These are phyloP conservation scores for Epistrophella euchroma DNA, from an alignment of 2,888 invertebrate species.

Conservation along the genomic window DNA sequence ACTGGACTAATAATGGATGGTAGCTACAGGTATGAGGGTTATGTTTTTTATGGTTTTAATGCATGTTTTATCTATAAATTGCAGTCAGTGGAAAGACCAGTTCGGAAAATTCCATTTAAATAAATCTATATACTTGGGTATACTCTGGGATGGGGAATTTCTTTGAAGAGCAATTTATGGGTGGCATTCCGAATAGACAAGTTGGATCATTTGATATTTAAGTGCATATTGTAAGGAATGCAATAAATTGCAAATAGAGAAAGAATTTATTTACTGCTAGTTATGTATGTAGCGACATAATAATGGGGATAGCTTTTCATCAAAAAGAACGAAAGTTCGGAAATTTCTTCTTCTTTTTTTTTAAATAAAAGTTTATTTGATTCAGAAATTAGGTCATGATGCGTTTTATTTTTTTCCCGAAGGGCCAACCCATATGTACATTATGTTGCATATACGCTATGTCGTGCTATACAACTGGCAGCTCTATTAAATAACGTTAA, in stretches of 20 bases:
- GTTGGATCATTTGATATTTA: slow-evolving; percentile 7
- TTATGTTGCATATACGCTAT: too few relatives aligned
- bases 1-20: background rate
- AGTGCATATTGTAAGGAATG: slow-evolving; percentile 12
- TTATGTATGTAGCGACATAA: too few relatives aligned
- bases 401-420: too few relatives aligned
- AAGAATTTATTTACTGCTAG: too few relatives aligned
- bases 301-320: background rate
- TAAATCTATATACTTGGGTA: too few relatives aligned
- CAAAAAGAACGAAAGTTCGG: too few relatives aligned
- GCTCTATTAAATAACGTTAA: too few relatives aligned
- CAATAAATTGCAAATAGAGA: slow-evolving; percentile 4
- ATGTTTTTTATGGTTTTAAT: background rate
- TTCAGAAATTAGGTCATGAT: too few relatives aligned
- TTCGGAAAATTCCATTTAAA: slow-evolving; percentile 8
- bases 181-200: slow-evolving; percentile 2
- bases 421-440: too few relatives aligned
- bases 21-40: slow-evolving; percentile 19
- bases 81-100: slow-evolving; percentile 22
- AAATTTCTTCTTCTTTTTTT: too few relatives aligned
- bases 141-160: background rate
- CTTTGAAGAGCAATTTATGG: background rate
- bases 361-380: too few relatives aligned
- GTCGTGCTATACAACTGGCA: too few relatives aligned
- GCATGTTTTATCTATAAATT: slow-evolving; percentile 33